Conservation (phyloP, 2,113 vertebrate species). For the Chascanopsetta lugubris region DNA sequence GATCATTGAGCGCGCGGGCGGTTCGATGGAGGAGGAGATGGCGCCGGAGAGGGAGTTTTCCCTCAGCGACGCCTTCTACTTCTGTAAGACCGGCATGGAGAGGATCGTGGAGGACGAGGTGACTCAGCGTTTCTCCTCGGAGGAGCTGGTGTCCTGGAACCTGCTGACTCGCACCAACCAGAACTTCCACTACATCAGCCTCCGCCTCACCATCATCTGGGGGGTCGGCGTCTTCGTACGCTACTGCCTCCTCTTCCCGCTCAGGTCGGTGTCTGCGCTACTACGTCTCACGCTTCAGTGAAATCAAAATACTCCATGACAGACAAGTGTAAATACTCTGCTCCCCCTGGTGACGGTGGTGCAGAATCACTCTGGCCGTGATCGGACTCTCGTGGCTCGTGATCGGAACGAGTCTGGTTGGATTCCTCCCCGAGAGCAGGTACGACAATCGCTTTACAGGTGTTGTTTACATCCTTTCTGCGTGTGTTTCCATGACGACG, state of each 20-base stretch:
- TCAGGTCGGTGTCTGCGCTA: conserved; percentile 82
- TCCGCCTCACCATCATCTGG: conserved; percentile 90
- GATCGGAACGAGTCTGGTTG: conserved; percentile 85
- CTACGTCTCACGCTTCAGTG: not conserved
- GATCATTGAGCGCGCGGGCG: conserved; percentile 89
- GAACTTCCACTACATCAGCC: conserved; percentile 93
- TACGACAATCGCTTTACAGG: conserved; percentile 44
- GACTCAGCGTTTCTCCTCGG: conserved; percentile 95
- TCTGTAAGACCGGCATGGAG: conserved; percentile 91
- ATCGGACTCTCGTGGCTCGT: conserved; percentile 91
- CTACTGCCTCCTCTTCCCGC: conserved; percentile 89
- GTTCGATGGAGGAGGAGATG: conserved; percentile 90
- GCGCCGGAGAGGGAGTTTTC: conserved; percentile 44
- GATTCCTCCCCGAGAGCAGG: conserved; percentile 89
- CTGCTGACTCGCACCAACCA: conserved; percentile 96
- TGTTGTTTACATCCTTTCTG: too few species aligned
- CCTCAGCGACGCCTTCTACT: conserved; percentile 90
- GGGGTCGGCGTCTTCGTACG: conserved; percentile 89
- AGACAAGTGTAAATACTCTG: not conserved
- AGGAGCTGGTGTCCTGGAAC: conserved; percentile 96
- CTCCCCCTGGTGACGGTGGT: not conserved
- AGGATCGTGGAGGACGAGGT: conserved; percentile 95
- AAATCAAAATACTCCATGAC: too few species aligned
- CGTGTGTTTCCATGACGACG: not conserved
- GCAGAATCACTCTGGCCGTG: conserved; percentile 86